Base-by-base conservation (phyloP, 1,140 invertebrate species). In the Maniola jurtina region DNA sequence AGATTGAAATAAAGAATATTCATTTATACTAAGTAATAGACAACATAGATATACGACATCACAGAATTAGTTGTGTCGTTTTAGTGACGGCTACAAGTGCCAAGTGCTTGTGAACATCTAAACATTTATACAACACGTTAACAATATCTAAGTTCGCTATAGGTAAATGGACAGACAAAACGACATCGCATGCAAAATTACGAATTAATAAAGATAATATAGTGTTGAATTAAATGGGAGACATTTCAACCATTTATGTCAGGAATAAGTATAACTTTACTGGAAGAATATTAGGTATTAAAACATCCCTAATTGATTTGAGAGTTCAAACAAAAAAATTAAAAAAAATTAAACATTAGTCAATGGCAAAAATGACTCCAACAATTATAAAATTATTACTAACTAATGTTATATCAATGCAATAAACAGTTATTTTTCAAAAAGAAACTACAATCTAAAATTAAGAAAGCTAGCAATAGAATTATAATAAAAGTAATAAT, bases 51-150 rank as follows among this genome's bases (percentile, higher is more conserved):
- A 65, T 8, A 73, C 65, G 71, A 83, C 77, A 78, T 70, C 79
- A 85, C 80, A 79, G 60, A 67, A 78, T 84, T 80, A 85, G 75
- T 85, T 61, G 75, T 82, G 73, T 80, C 75, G 68, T 70, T 77
- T 86, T 82, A 81, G 81, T 84, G 71, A 81, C 76, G 56, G 71
- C 80, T 81, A 82, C 80, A 64, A 65, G 75, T 83, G 79, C 75
- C 59, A 68, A 77, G 84, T 85, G 84, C 72, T 78, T 73, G 76
- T 76, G 70, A 70, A 68, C 61, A 72, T 68, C 64, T 72, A 70
- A 58, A 75, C 70, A 70, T 54, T 64, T 62, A 64, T 68, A 75
- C 68, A 72, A 75, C 70, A 80, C 61, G 47, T 66, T 72, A 52
- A 78, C 70, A 68, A 69, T 68, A 70, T 71, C 52, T 70, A 72